Base-by-base conservation (phyloP, 2,113 vertebrate genomes). In the Empidonax traillii region DNA sequence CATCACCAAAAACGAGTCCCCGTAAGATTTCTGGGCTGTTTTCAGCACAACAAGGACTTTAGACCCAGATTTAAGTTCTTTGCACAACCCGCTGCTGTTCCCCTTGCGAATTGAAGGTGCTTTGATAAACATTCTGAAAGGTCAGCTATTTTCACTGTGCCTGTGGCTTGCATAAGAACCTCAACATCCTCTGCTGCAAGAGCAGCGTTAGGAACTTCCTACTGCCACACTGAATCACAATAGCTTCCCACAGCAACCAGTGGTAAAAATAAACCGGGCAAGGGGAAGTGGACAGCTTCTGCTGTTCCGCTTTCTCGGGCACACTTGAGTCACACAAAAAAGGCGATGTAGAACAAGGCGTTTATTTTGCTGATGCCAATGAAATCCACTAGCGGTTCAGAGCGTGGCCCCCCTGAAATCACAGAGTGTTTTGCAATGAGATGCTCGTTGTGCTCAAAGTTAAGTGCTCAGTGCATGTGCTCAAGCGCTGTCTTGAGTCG, bases 201-300 rank as follows among this genome's bases (percentile, higher is more conserved):
- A 94, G 41, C 87, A 30, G 71, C 3, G 33, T 84, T 97, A 55
- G 82, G 89, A 94, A 89, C 91, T 94, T 96, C 95, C 94, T 91
- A 80, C 89, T 83, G 95, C 89, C 88, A 59, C 76, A 16, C 85
- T 97, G 94, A 96, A 94, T 97, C 94, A 96, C 93, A 95, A 95
- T 90, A 77, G 92, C 94, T 94, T 94, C 91, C 95, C 94, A 94
- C 93, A 96, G 92, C 82, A 96, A 94, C 94, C 85, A 63, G 78
- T 17, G 44, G 89, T 83, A 93, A 96, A 96, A 95, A 95, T 94
- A 97, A 95, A 94, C 87, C 2, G 76, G 89, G 85, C 88, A 72
- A 93, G 67, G 85, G 91, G 95, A 97, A 96, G 94, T 94, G 91
- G 87, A 94, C 58, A 24, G 69, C 71, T 84, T 93, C 87, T 91